phyloP scores from a whole-genome alignment of 2,113 vertebrate genomes.

The Lophochroa leadbeateri region DNA sequence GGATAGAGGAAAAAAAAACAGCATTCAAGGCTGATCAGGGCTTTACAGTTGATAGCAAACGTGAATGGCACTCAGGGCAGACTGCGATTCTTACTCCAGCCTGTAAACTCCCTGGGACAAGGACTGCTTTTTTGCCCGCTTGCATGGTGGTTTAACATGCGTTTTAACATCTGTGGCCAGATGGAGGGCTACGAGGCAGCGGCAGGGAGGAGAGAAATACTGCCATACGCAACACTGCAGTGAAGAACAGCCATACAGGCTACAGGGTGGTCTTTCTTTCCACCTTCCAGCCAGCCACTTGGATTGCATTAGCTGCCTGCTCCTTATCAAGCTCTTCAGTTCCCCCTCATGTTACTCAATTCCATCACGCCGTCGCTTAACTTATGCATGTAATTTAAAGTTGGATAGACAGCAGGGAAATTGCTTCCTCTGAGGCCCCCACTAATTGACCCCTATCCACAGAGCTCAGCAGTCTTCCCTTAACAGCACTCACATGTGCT shows the following conservation, averaged over 20 bases:
- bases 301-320: background rate
- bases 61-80: rapidly evolving
- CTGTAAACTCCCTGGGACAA: rapidly evolving
- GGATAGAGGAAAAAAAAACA: background rate
- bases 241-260: rapidly evolving
- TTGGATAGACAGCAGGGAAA: slow-evolving; percentile 24
- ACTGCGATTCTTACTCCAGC: background rate
- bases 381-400: slow-evolving; percentile 48
- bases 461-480: slow-evolving; percentile 71
- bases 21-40: background rate
- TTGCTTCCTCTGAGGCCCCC: slow-evolving; percentile 59
- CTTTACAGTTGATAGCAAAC: background rate
- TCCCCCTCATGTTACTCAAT: slow-evolving; percentile 19
- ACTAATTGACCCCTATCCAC: slow-evolving; percentile 72
- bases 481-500: slow-evolving; percentile 9
- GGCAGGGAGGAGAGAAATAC: background rate
- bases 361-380: background rate
- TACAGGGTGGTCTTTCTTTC: background rate
- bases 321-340: slow-evolving; percentile 38
- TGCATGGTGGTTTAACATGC: background rate
- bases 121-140: background rate
- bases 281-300: background rate
- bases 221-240: background rate
- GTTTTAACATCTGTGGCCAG: background rate
- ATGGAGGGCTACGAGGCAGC: background rate